Percentiles rank a stretch among this genome's conserved stretches.
These are phyloP conservation scores for Vireo griseus DNA, from an alignment of 2,797 vertebrate species.

Conservation along the genomic window DNA sequence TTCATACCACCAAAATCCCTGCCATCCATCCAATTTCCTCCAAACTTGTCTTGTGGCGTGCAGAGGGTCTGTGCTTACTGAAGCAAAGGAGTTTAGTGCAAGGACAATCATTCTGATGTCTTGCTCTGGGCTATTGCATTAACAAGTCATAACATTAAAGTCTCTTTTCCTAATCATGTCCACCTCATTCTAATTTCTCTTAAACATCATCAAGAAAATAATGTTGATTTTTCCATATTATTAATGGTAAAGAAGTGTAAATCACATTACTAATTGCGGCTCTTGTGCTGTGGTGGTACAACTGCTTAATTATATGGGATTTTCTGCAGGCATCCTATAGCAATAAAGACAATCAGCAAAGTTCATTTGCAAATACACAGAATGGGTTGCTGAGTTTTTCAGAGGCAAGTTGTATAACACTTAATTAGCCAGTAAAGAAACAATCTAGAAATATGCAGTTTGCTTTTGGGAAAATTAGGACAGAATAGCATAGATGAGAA, in stretches of 20 bases:
- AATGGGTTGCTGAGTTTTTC: conserved; percentile 7
- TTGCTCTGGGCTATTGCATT: conserved; percentile 57
- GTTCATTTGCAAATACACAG: conserved; percentile 12
- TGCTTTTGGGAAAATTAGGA: conserved; percentile 19
- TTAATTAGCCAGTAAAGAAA: conserved; percentile 22
- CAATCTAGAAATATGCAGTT: conserved; percentile 18
- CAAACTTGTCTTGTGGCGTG: conserved; percentile 49
- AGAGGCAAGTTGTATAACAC: conserved; percentile 9
- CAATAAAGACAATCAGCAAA: conserved; percentile 20
- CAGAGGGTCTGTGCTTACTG: conserved; percentile 60
- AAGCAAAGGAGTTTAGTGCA: conserved; percentile 62
- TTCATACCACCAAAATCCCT: conserved; percentile 30
- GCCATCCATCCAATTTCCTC: conserved; percentile 47
- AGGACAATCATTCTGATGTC: conserved; percentile 59
- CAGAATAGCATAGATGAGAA: not conserved
- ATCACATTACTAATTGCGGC: conserved; percentile 27
- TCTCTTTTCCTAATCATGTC: conserved; percentile 32
- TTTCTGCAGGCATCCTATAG: conserved; percentile 20
- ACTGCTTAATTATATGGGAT: conserved; percentile 21
- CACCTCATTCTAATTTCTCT: conserved; percentile 38
- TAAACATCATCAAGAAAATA: conserved; percentile 23
- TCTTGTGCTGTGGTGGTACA: not conserved
- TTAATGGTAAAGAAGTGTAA: conserved; percentile 23
- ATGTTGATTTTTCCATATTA: conserved; percentile 42
- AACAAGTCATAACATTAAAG: conserved; percentile 56